Base-by-base conservation (phyloP, 2,797 vertebrate genomes). In the Coluber constrictor region DNA sequence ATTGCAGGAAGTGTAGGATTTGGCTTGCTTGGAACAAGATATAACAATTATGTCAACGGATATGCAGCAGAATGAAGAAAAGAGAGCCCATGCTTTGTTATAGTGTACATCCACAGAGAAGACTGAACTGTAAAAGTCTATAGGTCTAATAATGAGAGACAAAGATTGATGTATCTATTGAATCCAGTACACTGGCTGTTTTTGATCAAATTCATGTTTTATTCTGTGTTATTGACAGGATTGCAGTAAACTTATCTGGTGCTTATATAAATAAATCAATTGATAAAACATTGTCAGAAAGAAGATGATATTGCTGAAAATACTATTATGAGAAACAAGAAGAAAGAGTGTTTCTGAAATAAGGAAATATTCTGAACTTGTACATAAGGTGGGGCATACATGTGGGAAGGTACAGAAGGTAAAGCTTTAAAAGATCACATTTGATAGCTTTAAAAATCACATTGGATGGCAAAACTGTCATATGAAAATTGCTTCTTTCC, bases 401-500 rank as follows among this genome's bases (percentile, higher is more conserved):
- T 13, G 0, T 56, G 3, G 8, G 0, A 92, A 0, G 13, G 3
- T 59, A 32, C 57, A 66, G n/a, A 74, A 63, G 37, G 0, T 60
- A 37, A 20, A 57, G 11, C 27, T 66, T 6, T 25, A 56, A 90
- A 95, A 60, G 56, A 54, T 91, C 51, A 86, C 47, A 29, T 47
- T 32, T 70, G 13, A 70, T 32, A 2, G 66, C 13, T 70, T 66
- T 74, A 37, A 89, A 92, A 74, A 57, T 83, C 23, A 56, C 59
- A 91, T 66, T 51, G 79, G 66, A 43, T 51, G 74, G 88, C 90
- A 47, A 66, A 91, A 96, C 32, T 0, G 5, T 47, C 60, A 86
- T 94, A 93, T 83, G 90, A 55, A 95, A 94, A 94, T 79, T 88
- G 29, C 86, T 79, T 59, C 23, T 47, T 88, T 54, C 37, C 27